Evolutionary conservation across 2,888 invertebrate genomes (phyloP).

Genomic region (Trichopria drosophilae): DNA sequence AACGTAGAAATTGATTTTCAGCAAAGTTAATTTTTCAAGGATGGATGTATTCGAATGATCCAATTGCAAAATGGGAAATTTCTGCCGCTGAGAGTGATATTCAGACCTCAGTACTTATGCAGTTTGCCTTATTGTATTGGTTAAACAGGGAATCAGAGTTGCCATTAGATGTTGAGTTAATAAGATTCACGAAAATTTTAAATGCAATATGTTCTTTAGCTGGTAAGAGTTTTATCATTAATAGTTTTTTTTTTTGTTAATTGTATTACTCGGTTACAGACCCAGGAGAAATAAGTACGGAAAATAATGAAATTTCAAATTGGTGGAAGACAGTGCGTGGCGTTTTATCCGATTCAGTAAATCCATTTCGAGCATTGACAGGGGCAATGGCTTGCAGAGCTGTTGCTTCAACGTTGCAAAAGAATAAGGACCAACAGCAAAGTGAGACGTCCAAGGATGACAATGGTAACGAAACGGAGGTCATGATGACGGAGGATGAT

Average conservation of each 20-base stretch:
- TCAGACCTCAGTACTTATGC: conserved; percentile 69
- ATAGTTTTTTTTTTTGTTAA: background rate
- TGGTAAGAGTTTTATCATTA: conserved; percentile 48
- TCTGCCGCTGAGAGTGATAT: conserved; percentile 60
- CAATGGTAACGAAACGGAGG: conserved; percentile 41
- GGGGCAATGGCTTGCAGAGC: conserved; percentile 82
- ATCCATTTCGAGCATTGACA: conserved; percentile 77
- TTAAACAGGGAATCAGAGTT: conserved; percentile 62
- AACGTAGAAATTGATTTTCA: conserved; percentile 28
- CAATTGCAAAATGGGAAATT: conserved; percentile 53
- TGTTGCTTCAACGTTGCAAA: conserved; percentile 65
- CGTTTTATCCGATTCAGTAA: conserved; percentile 71
- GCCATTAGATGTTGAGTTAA: conserved; percentile 66
- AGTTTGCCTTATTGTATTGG: conserved; percentile 73
- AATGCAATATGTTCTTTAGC: conserved; percentile 68
- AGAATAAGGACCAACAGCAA: conserved; percentile 50
- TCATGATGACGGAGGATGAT: conserved; percentile 52
- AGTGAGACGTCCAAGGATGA: conserved; percentile 35
- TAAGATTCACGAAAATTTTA: conserved; percentile 69
- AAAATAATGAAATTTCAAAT: conserved; percentile 71
- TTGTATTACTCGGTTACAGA: conserved; percentile 36
- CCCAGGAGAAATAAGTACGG: conserved; percentile 63
- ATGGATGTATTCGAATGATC: conserved; percentile 54
- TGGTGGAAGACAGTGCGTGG: conserved; percentile 85
- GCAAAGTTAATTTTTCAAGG: conserved; percentile 58